Percentiles rank a stretch among this genome's conserved stretches.
Conservation (phyloP, 2,888 invertebrate species). For the Tenthredo distinguenda region DNA sequence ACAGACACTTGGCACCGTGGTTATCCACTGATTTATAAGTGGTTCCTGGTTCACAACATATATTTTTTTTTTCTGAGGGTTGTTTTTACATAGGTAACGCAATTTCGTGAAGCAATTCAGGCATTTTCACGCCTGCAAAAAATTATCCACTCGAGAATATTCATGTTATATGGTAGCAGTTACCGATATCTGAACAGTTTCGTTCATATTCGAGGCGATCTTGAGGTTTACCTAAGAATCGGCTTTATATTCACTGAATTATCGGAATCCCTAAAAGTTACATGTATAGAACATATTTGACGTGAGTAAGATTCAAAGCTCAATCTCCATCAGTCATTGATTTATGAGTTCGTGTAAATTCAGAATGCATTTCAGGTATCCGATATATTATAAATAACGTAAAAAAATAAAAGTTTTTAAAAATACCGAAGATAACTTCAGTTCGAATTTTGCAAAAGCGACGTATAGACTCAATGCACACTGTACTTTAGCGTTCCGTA, state of each 20-base stretch:
- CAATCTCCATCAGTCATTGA: background rate
- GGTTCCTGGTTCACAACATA: too few species aligned
- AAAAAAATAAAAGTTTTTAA: too few species aligned
- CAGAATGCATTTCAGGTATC: background rate
- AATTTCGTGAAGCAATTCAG: background rate
- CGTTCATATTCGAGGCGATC: too few species aligned
- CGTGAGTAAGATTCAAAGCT: background rate
- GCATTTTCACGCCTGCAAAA: background rate
- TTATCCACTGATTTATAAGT: background rate
- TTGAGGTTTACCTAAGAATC: too few species aligned
- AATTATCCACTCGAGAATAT: too few species aligned
- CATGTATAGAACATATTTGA: background rate
- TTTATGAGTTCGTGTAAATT: background rate
- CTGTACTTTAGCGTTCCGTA: background rate
- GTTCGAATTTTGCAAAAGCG: too few species aligned
- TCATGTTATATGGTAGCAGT: too few species aligned
- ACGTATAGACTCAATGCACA: background rate
- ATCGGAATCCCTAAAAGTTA: background rate
- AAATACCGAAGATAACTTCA: too few species aligned
- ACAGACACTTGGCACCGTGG: background rate
- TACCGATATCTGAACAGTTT: too few species aligned
- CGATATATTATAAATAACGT: background rate
- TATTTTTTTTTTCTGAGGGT: too few species aligned
- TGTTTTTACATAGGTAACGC: background rate
- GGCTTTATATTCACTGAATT: background rate